Base-by-base conservation (phyloP, 2,113 vertebrate species). In the Centropristis striata region DNA sequence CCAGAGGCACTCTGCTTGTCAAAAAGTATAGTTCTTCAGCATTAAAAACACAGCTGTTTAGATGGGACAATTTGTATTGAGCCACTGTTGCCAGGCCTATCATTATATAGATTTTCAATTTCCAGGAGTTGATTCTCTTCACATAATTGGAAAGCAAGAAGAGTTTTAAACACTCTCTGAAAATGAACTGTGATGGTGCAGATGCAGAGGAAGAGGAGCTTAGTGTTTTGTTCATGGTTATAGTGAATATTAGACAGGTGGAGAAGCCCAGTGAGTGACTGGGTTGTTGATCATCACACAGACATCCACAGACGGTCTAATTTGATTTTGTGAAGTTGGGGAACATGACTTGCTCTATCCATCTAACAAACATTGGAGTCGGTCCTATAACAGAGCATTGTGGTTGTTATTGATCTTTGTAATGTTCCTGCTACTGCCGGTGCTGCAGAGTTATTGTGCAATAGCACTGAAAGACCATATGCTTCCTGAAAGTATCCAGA, bases 401-500 rank as follows among this genome's bases (percentile, higher is more conserved):
- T 81, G 71, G 57, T 81, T 69, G 68, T 82, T 88, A 92, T 90
- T 90, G 83, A 91, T 91, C 77, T 75, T 75, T 21, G 28, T 88
- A 82, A 89, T 90, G 72, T 61, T 79, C 16, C 77, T 83, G 50
- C 80, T 61, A 46, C 73, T 82, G 81, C 75, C 10, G 4, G 14
- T 69, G 42, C 75, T 44, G 32, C 68, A 77, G 75, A 90, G 75
- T 87, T 78, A 90, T 89, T 80, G 77, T 67, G 63, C 71, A 84
- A 77, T 73, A 75, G 53, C 53, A 64, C 47, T 79, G 28, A 71
- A 84, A 25, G 23, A 81, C 82, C 84, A 78, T 80, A 76, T 86
- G 83, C 66, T 74, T 77, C 71, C 68, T 79, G 59, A 70, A 75
- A 74, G 41, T 54, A 80, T 75, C 58, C 81, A 74, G 41, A 59